Conservation (phyloP, 2,113 vertebrate species). For the Syngnathoides biaculeatus region DNA sequence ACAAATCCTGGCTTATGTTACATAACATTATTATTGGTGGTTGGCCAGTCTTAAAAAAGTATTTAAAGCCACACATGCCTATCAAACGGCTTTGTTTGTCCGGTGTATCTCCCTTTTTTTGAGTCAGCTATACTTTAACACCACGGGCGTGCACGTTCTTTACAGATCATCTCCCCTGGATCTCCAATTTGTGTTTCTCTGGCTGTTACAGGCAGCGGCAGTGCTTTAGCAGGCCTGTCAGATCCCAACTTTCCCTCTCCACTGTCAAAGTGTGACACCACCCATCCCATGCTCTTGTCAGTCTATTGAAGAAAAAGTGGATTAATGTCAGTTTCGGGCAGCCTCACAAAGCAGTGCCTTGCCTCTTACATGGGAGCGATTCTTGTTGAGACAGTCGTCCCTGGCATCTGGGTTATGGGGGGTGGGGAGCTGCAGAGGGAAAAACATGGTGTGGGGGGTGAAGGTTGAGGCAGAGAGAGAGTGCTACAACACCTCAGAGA, state of each 20-base stretch:
- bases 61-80: not conserved
- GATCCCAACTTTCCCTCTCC: slow-evolving; percentile 35
- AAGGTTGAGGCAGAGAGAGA: slow-evolving; percentile 6
- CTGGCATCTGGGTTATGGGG: slow-evolving; percentile 1
- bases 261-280: slow-evolving; percentile 66
- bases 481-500: slow-evolving; percentile 10
- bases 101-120: slow-evolving; percentile 12
- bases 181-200: slow-evolving; percentile 70
- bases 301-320: slow-evolving; percentile 66
- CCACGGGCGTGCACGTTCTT: slow-evolving; percentile 63
- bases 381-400: slow-evolving; percentile 49
- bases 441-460: slow-evolving; percentile 17
- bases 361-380: slow-evolving; percentile 51
- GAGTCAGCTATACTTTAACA: slow-evolving; percentile 32
- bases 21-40: not conserved
- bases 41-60: not conserved
- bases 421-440: slow-evolving; percentile 9
- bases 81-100: slow-evolving; percentile 30
- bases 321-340: slow-evolving; percentile 72
- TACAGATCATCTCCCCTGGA: slow-evolving; percentile 75
- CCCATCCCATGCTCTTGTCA: slow-evolving; percentile 69
- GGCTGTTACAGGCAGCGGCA: slow-evolving; percentile 60
- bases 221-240: slow-evolving; percentile 55
- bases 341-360: slow-evolving; percentile 60
- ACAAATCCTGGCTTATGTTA: not conserved